phyloP scores from a whole-genome alignment of 2,113 vertebrate genomes.

The Charina bottae region DNA sequence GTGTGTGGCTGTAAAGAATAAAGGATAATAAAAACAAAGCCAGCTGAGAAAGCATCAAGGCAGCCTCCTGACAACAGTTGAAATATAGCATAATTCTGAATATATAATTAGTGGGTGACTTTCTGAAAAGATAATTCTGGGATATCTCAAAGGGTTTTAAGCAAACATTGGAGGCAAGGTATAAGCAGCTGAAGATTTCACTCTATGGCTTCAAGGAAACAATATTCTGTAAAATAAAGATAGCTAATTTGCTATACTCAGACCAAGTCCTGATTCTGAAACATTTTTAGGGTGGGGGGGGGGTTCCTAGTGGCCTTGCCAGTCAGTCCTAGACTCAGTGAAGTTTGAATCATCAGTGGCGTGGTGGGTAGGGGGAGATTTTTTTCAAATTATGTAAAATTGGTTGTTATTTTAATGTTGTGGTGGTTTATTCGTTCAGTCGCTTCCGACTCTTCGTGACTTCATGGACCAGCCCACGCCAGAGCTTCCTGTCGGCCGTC shows the following conservation, averaged over 20 bases:
- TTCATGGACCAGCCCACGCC: too few species aligned
- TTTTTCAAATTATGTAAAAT: background rate
- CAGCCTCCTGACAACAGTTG: constrained; percentile 14
- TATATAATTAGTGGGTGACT: constrained; percentile 9
- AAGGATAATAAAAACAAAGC: constrained; percentile 28
- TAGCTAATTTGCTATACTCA: background rate
- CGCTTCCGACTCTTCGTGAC: too few species aligned
- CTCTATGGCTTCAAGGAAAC: background rate
- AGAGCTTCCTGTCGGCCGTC: too few species aligned
- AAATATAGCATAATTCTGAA: constrained; percentile 6
- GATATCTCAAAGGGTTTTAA: constrained; percentile 9
- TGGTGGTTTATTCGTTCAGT: too few species aligned
- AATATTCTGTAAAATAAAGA: background rate
- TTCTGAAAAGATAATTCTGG: constrained; percentile 30
- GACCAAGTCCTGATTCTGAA: background rate
- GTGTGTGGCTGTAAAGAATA: constrained; percentile 24
- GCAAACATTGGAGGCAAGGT: constrained; percentile 1
- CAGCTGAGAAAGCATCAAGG: background rate
- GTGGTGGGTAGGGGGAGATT: too few species aligned
- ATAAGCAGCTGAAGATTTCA: background rate
- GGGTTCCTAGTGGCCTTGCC: too few species aligned
- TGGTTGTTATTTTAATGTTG: too few species aligned
- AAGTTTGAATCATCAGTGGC: background rate
- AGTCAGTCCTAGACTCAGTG: background rate
- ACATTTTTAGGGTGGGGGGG: too few species aligned